phyloP scores from a whole-genome alignment of 2,888 invertebrate genomes.

The Caradrina clavipalpis region DNA sequence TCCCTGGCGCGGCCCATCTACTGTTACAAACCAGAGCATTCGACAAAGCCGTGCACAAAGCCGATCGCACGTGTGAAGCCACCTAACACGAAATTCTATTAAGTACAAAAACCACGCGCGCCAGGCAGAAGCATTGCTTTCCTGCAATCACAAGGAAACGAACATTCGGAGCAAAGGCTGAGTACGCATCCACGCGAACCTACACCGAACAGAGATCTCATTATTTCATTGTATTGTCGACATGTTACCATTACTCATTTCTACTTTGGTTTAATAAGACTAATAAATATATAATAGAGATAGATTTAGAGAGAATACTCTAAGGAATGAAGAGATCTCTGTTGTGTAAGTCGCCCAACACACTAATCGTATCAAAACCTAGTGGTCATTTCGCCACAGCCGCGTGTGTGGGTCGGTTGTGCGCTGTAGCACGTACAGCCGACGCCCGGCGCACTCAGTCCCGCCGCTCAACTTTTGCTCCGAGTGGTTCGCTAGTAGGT shows the following conservation, averaged over 20 bases:
- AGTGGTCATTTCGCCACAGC: slow-evolving; percentile 57
- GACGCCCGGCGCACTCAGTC: slow-evolving; percentile 15
- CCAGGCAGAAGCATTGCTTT: slow-evolving; percentile 48
- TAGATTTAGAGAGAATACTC: slow-evolving; percentile 52
- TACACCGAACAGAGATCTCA: slow-evolving; percentile 37
- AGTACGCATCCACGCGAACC: slow-evolving; percentile 17
- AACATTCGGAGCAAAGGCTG: slow-evolving; percentile 57
- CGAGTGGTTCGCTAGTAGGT: slow-evolving; percentile 64
- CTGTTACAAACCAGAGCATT: slow-evolving; percentile 49
- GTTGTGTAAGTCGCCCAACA: slow-evolving; percentile 8
- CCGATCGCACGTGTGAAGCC: slow-evolving; percentile 67
- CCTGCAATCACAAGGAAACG: slow-evolving; percentile 30
- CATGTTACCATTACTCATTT: slow-evolving; percentile 36
- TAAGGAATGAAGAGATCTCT: slow-evolving; percentile 40
- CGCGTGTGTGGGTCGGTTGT: slow-evolving; percentile 3
- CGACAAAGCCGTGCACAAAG: slow-evolving; percentile 68
- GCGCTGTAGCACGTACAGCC: slow-evolving; percentile 34
- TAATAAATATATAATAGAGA: slow-evolving; percentile 55
- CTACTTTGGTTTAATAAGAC: slow-evolving; percentile 57
- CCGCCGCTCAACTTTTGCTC: slow-evolving; percentile 59
- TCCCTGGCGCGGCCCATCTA: slow-evolving; percentile 49
- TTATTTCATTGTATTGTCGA: slow-evolving; percentile 59
- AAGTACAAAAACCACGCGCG: slow-evolving; percentile 66
- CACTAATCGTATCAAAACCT: slow-evolving; percentile 58
- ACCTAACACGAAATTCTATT: slow-evolving; percentile 66